A percentile compares a stretch with the other conserved stretches of the same genome.
phyloP scores from a whole-genome alignment of 2,888 invertebrate genomes.

The Matsumyia berberina region DNA sequence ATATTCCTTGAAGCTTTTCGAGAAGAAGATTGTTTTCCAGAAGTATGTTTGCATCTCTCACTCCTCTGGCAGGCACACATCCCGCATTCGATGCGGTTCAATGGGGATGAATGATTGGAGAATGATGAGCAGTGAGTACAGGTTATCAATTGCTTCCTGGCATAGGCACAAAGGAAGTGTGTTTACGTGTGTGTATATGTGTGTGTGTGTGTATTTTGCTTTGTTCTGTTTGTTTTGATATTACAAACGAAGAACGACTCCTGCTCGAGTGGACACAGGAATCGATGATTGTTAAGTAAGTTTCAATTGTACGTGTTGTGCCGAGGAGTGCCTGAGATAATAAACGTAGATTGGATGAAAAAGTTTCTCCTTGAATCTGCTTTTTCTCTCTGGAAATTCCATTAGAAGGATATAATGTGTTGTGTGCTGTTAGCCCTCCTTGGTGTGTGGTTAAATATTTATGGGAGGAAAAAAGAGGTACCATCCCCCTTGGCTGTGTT shows the following conservation, averaged over 20 bases:
- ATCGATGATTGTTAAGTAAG: constrained; percentile 71
- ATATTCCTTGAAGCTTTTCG: neutral
- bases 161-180: constrained; percentile 44
- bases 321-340: constrained; percentile 22
- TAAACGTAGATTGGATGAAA: constrained; percentile 42
- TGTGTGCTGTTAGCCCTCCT: neutral
- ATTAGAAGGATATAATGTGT: constrained; percentile 10
- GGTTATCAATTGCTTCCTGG: constrained; percentile 58
- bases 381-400: constrained; percentile 8
- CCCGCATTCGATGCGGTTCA: constrained; percentile 49
- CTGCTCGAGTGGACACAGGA: constrained; percentile 46
- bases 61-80: neutral
- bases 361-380: constrained; percentile 3
- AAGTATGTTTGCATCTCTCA: constrained; percentile 6
- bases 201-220: constrained; percentile 1
- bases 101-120: constrained; percentile 56
- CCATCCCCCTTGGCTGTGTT: neutral
- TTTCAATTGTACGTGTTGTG: constrained; percentile 63
- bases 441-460: constrained; percentile 30
- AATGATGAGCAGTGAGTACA: constrained; percentile 57
- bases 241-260: constrained; percentile 53
- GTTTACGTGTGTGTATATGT: neutral
- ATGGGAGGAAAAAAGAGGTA: neutral
- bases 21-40: constrained; percentile 11
- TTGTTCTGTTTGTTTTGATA: constrained; percentile 25